Percentiles rank a stretch among this genome's conserved stretches.
These are phyloP conservation scores for Lasiommata megera DNA, from an alignment of 2,888 invertebrate species.

Conservation along the genomic window DNA sequence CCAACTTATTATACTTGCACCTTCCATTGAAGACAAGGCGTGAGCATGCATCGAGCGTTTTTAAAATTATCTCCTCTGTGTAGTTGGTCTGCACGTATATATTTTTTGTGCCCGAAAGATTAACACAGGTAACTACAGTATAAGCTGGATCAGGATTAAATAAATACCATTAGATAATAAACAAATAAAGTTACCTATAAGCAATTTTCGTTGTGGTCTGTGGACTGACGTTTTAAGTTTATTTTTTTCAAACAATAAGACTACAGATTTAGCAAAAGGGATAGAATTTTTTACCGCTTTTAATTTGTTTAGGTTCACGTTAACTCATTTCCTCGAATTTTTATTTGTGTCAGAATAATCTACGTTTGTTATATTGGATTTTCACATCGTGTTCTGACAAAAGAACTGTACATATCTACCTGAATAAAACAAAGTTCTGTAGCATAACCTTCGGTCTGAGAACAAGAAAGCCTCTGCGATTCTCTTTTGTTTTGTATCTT, in stretches of 20 bases:
- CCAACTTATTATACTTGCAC: conserved; percentile 34
- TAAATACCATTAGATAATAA: conserved; percentile 75
- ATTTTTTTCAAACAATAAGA: conserved; percentile 54
- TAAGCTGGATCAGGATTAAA: conserved; percentile 70
- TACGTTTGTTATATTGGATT: conserved; percentile 32
- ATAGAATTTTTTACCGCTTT: conserved; percentile 66
- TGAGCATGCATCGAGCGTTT: conserved; percentile 39
- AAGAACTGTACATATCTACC: conserved; percentile 40
- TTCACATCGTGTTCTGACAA: conserved; percentile 31
- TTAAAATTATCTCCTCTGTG: conserved; percentile 52
- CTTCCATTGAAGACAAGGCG: conserved; percentile 33
- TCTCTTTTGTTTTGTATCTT: conserved; percentile 77
- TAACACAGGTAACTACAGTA: conserved; percentile 70
- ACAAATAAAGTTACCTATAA: conserved; percentile 63
- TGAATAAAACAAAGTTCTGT: conserved; percentile 39
- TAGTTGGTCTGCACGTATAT: conserved; percentile 66
- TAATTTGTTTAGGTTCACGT: conserved; percentile 61
- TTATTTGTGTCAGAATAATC: conserved; percentile 40
- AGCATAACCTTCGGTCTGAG: conserved; percentile 45
- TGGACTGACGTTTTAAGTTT: conserved; percentile 39
- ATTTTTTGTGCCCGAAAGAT: conserved; percentile 57
- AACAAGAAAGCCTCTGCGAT: conserved; percentile 55
- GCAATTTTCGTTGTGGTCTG: conserved; percentile 45
- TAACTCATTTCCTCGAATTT: conserved; percentile 57
- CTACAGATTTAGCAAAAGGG: conserved; percentile 64